Base-by-base conservation (phyloP, 2,888 invertebrate species). In the Xylophagus ater region DNA sequence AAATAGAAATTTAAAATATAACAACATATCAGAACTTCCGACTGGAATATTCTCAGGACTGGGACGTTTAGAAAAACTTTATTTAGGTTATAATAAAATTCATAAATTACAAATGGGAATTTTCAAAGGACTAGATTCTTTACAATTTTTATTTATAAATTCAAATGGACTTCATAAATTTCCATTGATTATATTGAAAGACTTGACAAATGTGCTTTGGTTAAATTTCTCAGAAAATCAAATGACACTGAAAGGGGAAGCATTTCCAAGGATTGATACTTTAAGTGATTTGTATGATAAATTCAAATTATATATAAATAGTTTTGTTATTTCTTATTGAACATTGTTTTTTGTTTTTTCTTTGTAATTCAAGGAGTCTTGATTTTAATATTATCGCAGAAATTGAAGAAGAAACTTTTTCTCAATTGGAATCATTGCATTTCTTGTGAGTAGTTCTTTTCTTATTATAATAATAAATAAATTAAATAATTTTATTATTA, bases 391-490 rank as follows among this genome's bases (percentile, higher is more conserved):
- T 51, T 33, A 67, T 72, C 40, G 58, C 60, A 45, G 55, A 53
- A 21, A 64, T 73, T 48, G 60, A 58, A 25, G 61, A 65, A 42
- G 49, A 62, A 42, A 60, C 67, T 37, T 71, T 73, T 52, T 52
- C 56, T 10, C 53, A 59, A 42, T 55, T 72, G 45, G 58, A 61
- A 38, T 60, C 55, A 47, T 55, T 73, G 46, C 58, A 60, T 53
- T 59, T 62, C 44, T 51, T 72, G 72, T 72, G 60, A 65, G 70
- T 68, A 51, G n/a, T n/a, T n/a, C n/a, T n/a, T n/a, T n/a, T n/a
- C n/a, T n/a, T n/a, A n/a, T n/a, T n/a, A n/a, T n/a, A n/a, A n/a
- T n/a, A n/a, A n/a, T n/a, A n/a, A n/a, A n/a, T n/a, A n/a, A n/a
- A n/a, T n/a, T n/a, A n/a, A n/a, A n/a, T n/a, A n/a, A n/a, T n/a